A percentile compares a stretch with the other conserved stretches of the same genome.
phyloP scores from a whole-genome alignment of 2,888 invertebrate species.

The Agrochola lychnidis region DNA sequence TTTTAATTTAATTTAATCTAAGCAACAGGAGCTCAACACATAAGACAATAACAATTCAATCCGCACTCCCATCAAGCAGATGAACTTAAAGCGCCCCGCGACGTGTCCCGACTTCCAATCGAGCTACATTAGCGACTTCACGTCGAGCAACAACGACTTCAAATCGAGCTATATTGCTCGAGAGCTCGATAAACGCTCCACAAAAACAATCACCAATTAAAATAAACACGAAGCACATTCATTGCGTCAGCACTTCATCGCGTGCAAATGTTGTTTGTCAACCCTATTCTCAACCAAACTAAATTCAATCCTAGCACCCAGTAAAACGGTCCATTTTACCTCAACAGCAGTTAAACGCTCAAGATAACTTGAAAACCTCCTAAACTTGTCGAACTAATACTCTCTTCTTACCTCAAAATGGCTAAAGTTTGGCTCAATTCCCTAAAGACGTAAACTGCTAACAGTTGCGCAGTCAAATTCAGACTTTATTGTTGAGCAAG shows the following conservation, averaged over 20 bases:
- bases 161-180: slow-evolving; percentile 52
- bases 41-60: slow-evolving; percentile 53
- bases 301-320: slow-evolving; percentile 62
- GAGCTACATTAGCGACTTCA: slow-evolving; percentile 47
- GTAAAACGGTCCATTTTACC: slow-evolving; percentile 63
- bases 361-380: slow-evolving; percentile 84
- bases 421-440: slow-evolving; percentile 78
- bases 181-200: slow-evolving; percentile 58
- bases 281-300: slow-evolving; percentile 42
- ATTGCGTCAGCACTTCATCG: slow-evolving; percentile 73
- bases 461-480: slow-evolving; percentile 67
- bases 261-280: slow-evolving; percentile 73
- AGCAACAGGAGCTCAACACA: slow-evolving; percentile 34
- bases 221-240: slow-evolving; percentile 74
- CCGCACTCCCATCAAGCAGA: slow-evolving; percentile 49
- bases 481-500: slow-evolving; percentile 65
- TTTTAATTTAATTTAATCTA: slow-evolving; percentile 37
- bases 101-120: slow-evolving; percentile 49
- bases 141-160: slow-evolving; percentile 49
- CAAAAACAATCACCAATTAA: slow-evolving; percentile 73
- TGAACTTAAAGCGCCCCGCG: slow-evolving; percentile 45
- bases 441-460: slow-evolving; percentile 71
- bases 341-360: slow-evolving; percentile 67
- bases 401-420: slow-evolving; percentile 87
- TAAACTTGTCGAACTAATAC: slow-evolving; percentile 88